phyloP scores from a whole-genome alignment of 2,888 invertebrate species.

The Meandrusa payeni region DNA sequence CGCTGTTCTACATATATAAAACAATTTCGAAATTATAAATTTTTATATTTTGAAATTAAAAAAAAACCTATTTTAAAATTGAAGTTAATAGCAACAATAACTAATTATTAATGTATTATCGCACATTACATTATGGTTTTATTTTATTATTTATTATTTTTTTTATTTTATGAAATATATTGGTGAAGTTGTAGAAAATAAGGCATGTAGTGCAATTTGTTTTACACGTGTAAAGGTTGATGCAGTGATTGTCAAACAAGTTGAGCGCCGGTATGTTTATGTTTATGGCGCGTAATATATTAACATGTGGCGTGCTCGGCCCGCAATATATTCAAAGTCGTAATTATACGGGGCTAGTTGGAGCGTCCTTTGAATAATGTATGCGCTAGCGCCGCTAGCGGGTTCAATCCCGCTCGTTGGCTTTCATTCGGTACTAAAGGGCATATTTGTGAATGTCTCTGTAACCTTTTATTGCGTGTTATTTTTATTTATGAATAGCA shows the following conservation, averaged over 20 bases:
- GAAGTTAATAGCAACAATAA: too few species aligned
- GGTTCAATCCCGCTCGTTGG: slow-evolving; percentile 8
- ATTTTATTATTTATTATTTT: too few species aligned
- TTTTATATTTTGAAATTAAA: too few species aligned
- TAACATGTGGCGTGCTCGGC: slow-evolving; percentile 41
- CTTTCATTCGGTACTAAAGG: slow-evolving; percentile 8
- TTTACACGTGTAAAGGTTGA: slow-evolving; percentile 15
- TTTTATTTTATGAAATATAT: too few species aligned
- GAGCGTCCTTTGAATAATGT: slow-evolving; percentile 53
- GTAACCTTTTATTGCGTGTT: too few species aligned
- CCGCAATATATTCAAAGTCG: slow-evolving; percentile 54
- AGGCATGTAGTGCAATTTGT: slow-evolving; percentile 3
- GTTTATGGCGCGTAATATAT: slow-evolving; percentile 51
- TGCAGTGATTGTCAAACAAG: slow-evolving; percentile 39
- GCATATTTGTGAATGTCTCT: slow-evolving; percentile 3
- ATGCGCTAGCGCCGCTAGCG: slow-evolving; percentile 37
- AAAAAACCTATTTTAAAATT: too few species aligned
- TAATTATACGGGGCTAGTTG: slow-evolving; percentile 56
- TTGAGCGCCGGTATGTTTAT: slow-evolving; percentile 40
- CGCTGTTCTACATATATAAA: too few species aligned
- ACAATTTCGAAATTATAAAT: too few species aligned
- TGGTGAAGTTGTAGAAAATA: background rate
- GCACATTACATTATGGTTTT: too few species aligned
- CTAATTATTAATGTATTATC: too few species aligned
- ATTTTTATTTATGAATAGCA: too few species aligned